Percentiles rank a stretch among this genome's conserved stretches.
Conservation (phyloP, 1,140 invertebrate genomes). For the Musca vetustissima region DNA sequence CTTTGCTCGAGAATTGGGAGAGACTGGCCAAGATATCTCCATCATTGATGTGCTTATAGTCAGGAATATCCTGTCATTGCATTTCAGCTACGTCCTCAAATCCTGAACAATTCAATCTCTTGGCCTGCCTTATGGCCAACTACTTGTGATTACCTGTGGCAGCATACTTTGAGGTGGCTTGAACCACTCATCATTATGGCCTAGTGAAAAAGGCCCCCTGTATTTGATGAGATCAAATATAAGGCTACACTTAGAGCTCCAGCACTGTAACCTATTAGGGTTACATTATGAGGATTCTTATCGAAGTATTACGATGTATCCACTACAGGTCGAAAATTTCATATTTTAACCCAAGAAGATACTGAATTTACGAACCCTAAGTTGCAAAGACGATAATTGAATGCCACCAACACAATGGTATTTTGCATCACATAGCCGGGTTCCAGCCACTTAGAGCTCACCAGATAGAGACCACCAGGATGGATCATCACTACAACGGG, state of each 20-base stretch:
- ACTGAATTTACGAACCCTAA: slow-evolving; percentile 55
- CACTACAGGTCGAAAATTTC: slow-evolving; percentile 65
- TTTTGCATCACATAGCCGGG: slow-evolving; percentile 62
- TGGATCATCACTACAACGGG: slow-evolving; percentile 60
- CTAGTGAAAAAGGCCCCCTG: no score
- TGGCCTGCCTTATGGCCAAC: no score
- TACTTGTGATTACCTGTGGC: no score
- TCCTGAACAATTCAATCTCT: no score
- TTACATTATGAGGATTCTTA: slow-evolving; percentile 62
- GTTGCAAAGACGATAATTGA: slow-evolving; percentile 62
- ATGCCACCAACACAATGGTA: slow-evolving; percentile 61
- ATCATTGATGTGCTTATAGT: no score
- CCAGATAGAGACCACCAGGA: slow-evolving; percentile 56
- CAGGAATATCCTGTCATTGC: no score
- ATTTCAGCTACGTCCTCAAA: no score
- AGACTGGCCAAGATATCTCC: no score
- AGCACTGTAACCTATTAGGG: slow-evolving; percentile 70
- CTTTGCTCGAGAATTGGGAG: no score
- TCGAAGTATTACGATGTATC: slow-evolving; percentile 64
- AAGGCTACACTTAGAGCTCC: slow-evolving; percentile 64
- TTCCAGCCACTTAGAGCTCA: slow-evolving; percentile 32
- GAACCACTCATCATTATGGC: no score
- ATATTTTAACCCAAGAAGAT: slow-evolving; percentile 63
- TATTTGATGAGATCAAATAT: slow-evolving; percentile 67
- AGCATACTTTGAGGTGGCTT: no score